phyloP scores from a whole-genome alignment of 2,797 vertebrate species.

The Melanitta fusca region DNA sequence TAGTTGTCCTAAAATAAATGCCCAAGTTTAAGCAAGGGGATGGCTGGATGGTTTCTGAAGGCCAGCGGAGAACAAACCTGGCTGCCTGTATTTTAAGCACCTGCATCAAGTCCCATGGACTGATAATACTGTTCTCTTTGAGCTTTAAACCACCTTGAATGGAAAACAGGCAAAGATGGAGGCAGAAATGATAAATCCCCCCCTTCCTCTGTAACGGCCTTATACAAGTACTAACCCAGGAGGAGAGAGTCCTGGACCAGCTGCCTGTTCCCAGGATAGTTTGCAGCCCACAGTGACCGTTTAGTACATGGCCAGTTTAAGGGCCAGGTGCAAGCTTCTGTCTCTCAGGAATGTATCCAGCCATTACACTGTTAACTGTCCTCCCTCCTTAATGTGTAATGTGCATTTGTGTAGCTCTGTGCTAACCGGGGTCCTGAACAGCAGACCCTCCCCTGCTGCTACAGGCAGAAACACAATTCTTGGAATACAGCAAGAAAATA shows the following conservation, averaged over 20 bases:
- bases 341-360: neutral
- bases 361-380: neutral
- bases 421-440: neutral
- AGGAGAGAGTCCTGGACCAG: neutral
- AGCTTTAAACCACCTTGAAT: neutral
- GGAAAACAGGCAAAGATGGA: neutral
- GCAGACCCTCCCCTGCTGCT: neutral
- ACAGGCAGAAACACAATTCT: neutral
- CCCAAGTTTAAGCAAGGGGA: neutral
- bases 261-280: neutral
- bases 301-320: neutral
- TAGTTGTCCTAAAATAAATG: neutral
- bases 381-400: no score
- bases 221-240: neutral
- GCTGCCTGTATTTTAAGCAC: neutral
- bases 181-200: neutral
- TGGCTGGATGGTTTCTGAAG: neutral
- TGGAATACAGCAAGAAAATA: no score
- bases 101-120: neutral
- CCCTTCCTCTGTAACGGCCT: neutral
- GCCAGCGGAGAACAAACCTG: neutral
- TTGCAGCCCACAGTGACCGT: neutral
- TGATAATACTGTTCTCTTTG: neutral
- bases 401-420: neutral
- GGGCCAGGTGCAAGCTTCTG: neutral